Evolutionary conservation across 1,140 invertebrate genomes (phyloP), one percentile per base, ranked within the genome.

Genomic region (Drosophila dunni): DNA sequence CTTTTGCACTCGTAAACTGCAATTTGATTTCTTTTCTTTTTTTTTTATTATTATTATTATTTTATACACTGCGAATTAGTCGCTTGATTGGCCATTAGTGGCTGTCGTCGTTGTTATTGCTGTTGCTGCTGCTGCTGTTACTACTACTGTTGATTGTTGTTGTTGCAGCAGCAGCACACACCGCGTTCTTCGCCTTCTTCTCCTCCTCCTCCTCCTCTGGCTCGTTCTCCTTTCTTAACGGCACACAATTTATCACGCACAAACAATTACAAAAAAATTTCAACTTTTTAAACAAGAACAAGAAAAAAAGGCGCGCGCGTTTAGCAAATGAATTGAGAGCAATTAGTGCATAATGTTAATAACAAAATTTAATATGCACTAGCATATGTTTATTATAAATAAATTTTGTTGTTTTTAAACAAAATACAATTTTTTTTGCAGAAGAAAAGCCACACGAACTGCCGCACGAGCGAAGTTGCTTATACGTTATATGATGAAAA

Each of bases 401-500:
- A 56, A 38, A 61, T 74, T 75, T 60, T 4, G 6, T 6, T 29
- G 24, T 63, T 64, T 58, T 75, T 60, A 24, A 60, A 58, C 38
- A 65, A 75, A 54, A 63, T 75, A 64, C 54, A 53, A 60, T 71
- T 71, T 71, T 64, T 65, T 71, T 71, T 64, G 60, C 67, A 46
- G 50, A 62, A 48, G 67, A 78, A 75, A 81, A 81, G 72, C 67
- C 57, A 48, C 75, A 78, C 78, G 65, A 80, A 80, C 73, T 54
- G 67, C 75, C 75, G 78, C 78, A 71, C 75, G 71, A 78, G 65
- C 75, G 60, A 75, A 78, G 75, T 78, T 78, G 73, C 71, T 61
- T 74, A 48, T 68, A 74, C 71, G 75, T 77, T 77, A 77, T 77
- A 77, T 77, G 75, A 78, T 75, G 75, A 81, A 78, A 81, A 78